These are phyloP conservation scores for Blastobasis lacticolella DNA, from an alignment of 2,888 invertebrate species.

Conservation along the genomic window DNA sequence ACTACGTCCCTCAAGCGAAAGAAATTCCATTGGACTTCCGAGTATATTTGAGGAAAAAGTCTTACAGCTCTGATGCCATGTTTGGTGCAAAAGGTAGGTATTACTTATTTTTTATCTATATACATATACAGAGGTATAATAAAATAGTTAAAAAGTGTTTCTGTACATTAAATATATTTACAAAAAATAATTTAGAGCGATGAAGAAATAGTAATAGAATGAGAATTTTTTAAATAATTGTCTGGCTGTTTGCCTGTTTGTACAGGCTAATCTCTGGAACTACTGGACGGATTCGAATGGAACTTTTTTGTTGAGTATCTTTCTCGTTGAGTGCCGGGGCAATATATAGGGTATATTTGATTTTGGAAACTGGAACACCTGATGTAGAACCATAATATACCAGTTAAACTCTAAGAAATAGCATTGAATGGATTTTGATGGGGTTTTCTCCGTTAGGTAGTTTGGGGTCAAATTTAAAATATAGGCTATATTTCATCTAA, in stretches of 20 bases:
- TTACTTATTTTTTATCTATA: too few species aligned
- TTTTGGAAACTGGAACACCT: too few species aligned
- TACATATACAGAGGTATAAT: not conserved
- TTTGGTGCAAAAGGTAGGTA: slow-evolving; percentile 77
- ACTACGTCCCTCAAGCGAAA: slow-evolving; percentile 80
- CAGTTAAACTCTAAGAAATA: slow-evolving; percentile 2
- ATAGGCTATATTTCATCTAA: not conserved
- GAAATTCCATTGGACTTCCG: slow-evolving; percentile 85
- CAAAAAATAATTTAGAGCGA: not conserved
- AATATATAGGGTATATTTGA: too few species aligned
- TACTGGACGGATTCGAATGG: too few species aligned
- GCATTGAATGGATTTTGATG: too few species aligned
- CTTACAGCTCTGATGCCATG: slow-evolving; percentile 74
- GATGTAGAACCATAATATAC: not conserved
- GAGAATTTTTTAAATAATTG: not conserved
- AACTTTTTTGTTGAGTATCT: not conserved
- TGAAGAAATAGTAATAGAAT: too few species aligned
- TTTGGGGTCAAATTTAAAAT: too few species aligned
- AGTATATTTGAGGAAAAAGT: slow-evolving; percentile 76
- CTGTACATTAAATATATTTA: not conserved
- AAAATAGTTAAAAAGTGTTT: not conserved
- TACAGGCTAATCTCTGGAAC: not conserved
- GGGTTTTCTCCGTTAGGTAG: too few species aligned
- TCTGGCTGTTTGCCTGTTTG: too few species aligned
- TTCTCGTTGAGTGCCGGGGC: too few species aligned